Conservation (phyloP, 1,140 invertebrate genomes). For the Papilio dardanus region DNA sequence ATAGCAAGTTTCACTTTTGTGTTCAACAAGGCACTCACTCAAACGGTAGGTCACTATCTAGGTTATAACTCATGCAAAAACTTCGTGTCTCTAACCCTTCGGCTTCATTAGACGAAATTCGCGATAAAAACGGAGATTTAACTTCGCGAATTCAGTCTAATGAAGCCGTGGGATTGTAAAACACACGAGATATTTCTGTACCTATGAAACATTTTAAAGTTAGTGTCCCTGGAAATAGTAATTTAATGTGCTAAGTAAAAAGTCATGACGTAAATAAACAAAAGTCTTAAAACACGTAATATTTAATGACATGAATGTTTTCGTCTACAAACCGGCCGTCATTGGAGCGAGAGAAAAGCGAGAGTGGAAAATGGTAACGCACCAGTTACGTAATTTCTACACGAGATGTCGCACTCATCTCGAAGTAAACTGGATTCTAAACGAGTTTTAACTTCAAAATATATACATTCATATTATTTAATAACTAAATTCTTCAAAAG, state of each 20-base stretch:
- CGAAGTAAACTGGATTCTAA: slow-evolving; percentile 22
- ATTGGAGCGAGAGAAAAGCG: slow-evolving; percentile 28
- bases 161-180: too few species aligned
- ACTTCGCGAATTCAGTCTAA: too few species aligned
- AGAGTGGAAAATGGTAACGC: slow-evolving; percentile 35
- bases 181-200: too few species aligned
- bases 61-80: too few species aligned
- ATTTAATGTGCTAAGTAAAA: too few species aligned
- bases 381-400: slow-evolving; percentile 21
- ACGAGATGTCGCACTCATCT: slow-evolving; percentile 8
- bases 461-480: slow-evolving; percentile 4
- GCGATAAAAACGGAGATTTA: too few species aligned
- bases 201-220: too few species aligned
- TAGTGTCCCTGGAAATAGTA: too few species aligned
- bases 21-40: too few species aligned
- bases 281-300: neutral
- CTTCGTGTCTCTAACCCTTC: too few species aligned
- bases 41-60: too few species aligned
- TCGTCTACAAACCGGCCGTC: slow-evolving; percentile 16
- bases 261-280: neutral
- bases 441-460: neutral
- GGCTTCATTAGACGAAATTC: too few species aligned
- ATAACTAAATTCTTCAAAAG: neutral
- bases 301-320: slow-evolving; percentile 15
- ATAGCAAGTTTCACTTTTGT: neutral